Evolutionary conservation across 2,113 vertebrate species (phyloP), one percentile per base, ranked within the genome.

Genomic region (Pantherophis guttatus): DNA sequence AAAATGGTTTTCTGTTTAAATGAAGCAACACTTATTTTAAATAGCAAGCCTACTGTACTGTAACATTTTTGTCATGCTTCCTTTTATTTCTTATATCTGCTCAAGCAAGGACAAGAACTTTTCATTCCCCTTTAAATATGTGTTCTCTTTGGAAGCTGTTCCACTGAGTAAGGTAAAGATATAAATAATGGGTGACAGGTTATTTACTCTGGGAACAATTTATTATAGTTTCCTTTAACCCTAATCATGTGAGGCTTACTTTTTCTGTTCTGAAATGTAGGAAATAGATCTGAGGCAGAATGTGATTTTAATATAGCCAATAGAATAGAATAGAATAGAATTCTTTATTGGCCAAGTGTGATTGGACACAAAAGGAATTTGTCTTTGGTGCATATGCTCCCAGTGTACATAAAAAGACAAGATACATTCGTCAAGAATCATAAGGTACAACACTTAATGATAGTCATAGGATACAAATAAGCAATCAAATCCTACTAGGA

Each of bases 231-330:
- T n/a, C 15, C 89, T 26, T 39, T 12, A 57, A 10, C n/a, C 54
- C 6, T 39, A 10, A 26, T 24, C 85, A 85, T 13, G 88, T 52
- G 48, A 29, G 21, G 58, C 70, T 23, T 81, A 21, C 21, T 1
- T 94, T 39, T 89, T 8, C 89, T 94, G 93, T 95, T 94, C 39
- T 93, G 57, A 92, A 62, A 39, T 39, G n/a, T 39, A 33, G 33
- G 21, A 91, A 6, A 15, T 39, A 91, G 58, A 48, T 92, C 48
- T 4, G 21, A 0, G 8, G 92, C 29, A 89, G 53, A 48, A 23
- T 58, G 17, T 93, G 39, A 50, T 39, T 57, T 92, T 26, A 12
- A 50, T 75, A n/a, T 59, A 89, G 11, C 39, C 65, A 93, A 89
- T 50, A 7, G 6, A 50, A 50, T 50, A 50, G 0, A 50, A 50